A percentile compares a stretch with the other conserved stretches of the same genome.
Evolutionary conservation across 2,113 vertebrate genomes (phyloP).

Genomic region (Sylvilagus bachmani): DNA sequence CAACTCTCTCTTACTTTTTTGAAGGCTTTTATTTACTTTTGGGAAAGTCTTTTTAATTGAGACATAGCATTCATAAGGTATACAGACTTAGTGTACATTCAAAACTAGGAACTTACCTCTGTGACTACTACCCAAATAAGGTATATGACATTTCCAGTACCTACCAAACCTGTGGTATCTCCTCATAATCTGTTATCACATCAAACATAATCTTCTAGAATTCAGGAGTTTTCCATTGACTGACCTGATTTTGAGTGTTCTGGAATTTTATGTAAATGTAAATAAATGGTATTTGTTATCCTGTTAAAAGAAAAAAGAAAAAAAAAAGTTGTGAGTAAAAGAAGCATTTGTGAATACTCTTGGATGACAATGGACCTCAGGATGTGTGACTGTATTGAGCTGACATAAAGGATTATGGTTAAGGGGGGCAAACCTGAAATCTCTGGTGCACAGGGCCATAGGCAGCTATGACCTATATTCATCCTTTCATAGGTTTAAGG

Average conservation of each 20-base stretch:
- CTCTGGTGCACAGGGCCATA: background rate
- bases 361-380: background rate
- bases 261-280: background rate
- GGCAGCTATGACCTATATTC: background rate
- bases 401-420: background rate
- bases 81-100: background rate
- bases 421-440: background rate
- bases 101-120: background rate
- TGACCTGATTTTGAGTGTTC: background rate
- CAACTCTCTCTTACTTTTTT: background rate
- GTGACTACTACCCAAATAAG: background rate
- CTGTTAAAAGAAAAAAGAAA: background rate
- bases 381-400: background rate
- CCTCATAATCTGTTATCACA: background rate
- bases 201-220: background rate
- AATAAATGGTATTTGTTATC: background rate
- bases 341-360: no score
- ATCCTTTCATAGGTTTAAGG: background rate
- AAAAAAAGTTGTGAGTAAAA: no score
- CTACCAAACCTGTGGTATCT: background rate
- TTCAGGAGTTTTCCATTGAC: background rate
- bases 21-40: background rate
- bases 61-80: background rate
- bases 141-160: background rate
- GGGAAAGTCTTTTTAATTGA: slow-evolving; percentile 19